A percentile compares a stretch with the other conserved stretches of the same genome.
Evolutionary conservation across 1,140 invertebrate species (phyloP).

Genomic region (Solenopsis invicta): DNA sequence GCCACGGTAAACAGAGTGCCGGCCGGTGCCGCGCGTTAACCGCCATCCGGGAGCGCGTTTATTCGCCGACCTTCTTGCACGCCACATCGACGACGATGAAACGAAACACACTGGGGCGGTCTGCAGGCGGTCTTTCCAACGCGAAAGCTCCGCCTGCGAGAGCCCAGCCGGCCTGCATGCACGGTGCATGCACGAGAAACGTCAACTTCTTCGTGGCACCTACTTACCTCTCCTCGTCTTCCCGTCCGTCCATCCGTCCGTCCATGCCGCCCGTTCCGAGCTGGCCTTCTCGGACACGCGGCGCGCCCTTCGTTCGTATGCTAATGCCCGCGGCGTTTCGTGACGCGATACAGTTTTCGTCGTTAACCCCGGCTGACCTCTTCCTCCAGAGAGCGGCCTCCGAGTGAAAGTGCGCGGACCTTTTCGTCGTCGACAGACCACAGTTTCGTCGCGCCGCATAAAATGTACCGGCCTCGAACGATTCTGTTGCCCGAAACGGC

Average conservation of each 20-base stretch:
- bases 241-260: slow-evolving; percentile 13
- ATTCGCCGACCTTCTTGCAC: slow-evolving; percentile 63
- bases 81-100: slow-evolving; percentile 73
- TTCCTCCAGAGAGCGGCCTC: background rate
- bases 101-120: slow-evolving; percentile 75
- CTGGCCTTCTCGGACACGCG: slow-evolving; percentile 18
- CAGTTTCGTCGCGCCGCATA: background rate
- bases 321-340: slow-evolving; percentile 68
- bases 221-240: slow-evolving; percentile 50
- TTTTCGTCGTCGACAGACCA: background rate
- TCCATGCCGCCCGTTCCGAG: background rate
- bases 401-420: slow-evolving; percentile 70
- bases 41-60: slow-evolving; percentile 64
- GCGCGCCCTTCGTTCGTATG: slow-evolving; percentile 57
- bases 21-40: background rate
- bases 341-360: slow-evolving; percentile 74
- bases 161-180: slow-evolving; percentile 54
- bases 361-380: slow-evolving; percentile 68
- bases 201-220: slow-evolving; percentile 66
- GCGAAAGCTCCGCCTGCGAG: slow-evolving; percentile 78
- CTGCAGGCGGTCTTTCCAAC: slow-evolving; percentile 78
- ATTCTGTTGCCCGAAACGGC: slow-evolving; percentile 43
- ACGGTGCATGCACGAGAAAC: slow-evolving; percentile 70
- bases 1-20: slow-evolving; percentile 1
- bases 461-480: slow-evolving; percentile 28